Base-by-base conservation (phyloP, 2,888 invertebrate species). In the Allygus modestus region DNA sequence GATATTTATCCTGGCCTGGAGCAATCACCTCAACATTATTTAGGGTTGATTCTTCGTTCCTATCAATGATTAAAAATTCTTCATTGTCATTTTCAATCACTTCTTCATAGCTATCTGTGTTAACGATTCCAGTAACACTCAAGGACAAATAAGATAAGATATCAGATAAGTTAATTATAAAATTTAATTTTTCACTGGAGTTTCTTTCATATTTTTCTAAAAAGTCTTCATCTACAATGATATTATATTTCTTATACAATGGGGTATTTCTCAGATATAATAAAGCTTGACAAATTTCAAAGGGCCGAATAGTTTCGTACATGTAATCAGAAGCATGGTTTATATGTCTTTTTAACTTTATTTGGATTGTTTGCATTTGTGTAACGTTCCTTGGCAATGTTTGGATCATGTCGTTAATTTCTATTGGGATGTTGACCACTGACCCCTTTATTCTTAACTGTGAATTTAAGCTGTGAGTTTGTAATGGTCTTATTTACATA, bases 401-500 rank as follows among this genome's bases (percentile, higher is more conserved):
- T 83, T 87, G 65, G 58, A 54, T 54, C 5, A 54, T 54, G 23
- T 54, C 54, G 23, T 86, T 85, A 17, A 89, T 86, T 84, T 89
- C 88, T 12, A 88, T 85, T 20, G 88, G 88, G 15, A 89, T 88
- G 85, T 89, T 89, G 0, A 89, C 88, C 28, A 90, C 87, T 85
- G 87, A 87, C 0, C 88, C 88, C 84, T 88, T 89, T 46, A 88
- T 84, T 83, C 89, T 88, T 46, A 89, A 83, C 79, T 89, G 88
- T n/a, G 88, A 86, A 85, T 90, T 87, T 15, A 88, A 79, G 37
- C 89, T 88, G 83, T 84, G 88, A 11, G 86, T 85, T 86, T 88
- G 85, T 31, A 89, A 86, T 41, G 89, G 86, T 84, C 88, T 85
- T 43, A 90, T 89, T 86, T 89, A 89, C 89, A 90, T 90, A 81